Base-by-base conservation (phyloP, 2,113 vertebrate species). In the Pipa parva region DNA sequence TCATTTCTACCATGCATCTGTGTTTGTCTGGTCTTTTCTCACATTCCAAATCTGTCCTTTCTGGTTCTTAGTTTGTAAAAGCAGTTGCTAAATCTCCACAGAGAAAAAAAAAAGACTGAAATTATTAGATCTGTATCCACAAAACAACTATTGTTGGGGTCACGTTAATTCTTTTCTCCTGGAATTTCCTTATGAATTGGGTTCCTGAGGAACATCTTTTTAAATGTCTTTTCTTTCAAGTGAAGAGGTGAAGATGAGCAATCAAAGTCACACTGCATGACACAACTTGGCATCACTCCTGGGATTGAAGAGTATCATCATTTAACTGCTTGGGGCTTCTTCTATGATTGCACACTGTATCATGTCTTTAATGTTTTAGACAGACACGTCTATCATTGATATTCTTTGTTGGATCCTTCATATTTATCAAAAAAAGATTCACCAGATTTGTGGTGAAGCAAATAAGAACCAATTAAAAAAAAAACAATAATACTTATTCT, bases 41-140 rank as follows among this genome's bases (percentile, higher is more conserved):
- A 42, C 17, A n/a, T 42, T 75, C 62, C 49, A 7, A 25, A 39
- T 83, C 72, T 55, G 1, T 52, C 75, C 61, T 59, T 39, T 67
- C 57, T 80, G 74, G 63, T 72, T 27, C 60, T 76, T 71, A 63
- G 55, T 72, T 75, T 76, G 39, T 42, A 17, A 6, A 42, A 15
- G 15, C 39, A 42, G 7, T 42, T 15, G 15, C 4, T 6, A 42
- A 6, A 42, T 2, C 7, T n/a, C 13, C 39, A 42, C 39, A 42
- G n/a, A 63, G 59, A 63, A 63, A 25, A 12, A 26, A 25, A 73
- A 73, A 77, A 59, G n/a, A 78, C 50, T n/a, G 6, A 73, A 68
- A 63, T 25, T 15, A 37, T 22, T 37, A 61, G 48, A 15, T 18
- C 55, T 24, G 61, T 70, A 49, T 55, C 36, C 31, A 50, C 46